Base-by-base conservation (phyloP, 53 echinoderm and acorn worm genomes). In the Paelopatides confundens region DNA sequence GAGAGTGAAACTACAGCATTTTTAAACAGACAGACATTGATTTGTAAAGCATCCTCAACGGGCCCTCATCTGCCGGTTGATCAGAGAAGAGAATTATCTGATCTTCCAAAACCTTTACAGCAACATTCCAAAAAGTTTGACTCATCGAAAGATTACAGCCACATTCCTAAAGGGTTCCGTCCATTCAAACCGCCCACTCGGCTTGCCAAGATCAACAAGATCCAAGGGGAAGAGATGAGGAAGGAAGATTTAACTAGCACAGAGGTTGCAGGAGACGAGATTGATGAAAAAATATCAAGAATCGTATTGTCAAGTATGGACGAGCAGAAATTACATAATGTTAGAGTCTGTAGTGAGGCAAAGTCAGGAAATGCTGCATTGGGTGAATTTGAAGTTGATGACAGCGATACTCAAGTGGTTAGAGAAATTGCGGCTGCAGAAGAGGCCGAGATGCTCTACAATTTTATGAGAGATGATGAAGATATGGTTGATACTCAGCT, bases 391-490 rank as follows among this genome's bases (percentile, higher is more conserved):
- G 58, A 21, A 58, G 94, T 90, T 24, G 91, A 82, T 35, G 84
- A 92, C 2, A 88, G 85, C 53, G 85, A 92, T 8, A 92, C 94
- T 31, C 98, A 98, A 52, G 94, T 86, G 58, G 84, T 88, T 43
- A 74, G 85, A 50, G 98, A 98, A 82, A 95, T 98, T 35, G 92
- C 92, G 82, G 98, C 98, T 26, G 92, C 91, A 47, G 98, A 98
- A 70, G 91, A 98, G 67, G 92, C 85, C 47, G 98, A 98, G 82
- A 82, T 95, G 35, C 89, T 93, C 11, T 91, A 96, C 78, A 90
- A 95, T 48, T 97, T 97, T 83, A 97, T 97, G 97, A 93, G 92
- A 81, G 97, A 93, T 26, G 94, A 78, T 1, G 92, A 92, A 37
- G 91, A 89, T 17, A 65, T 87, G 52, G 89, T 90, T 11, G 53